Evolutionary conservation across 2,797 vertebrate genomes (phyloP).

Genomic region (Eospalax fontanierii): DNA sequence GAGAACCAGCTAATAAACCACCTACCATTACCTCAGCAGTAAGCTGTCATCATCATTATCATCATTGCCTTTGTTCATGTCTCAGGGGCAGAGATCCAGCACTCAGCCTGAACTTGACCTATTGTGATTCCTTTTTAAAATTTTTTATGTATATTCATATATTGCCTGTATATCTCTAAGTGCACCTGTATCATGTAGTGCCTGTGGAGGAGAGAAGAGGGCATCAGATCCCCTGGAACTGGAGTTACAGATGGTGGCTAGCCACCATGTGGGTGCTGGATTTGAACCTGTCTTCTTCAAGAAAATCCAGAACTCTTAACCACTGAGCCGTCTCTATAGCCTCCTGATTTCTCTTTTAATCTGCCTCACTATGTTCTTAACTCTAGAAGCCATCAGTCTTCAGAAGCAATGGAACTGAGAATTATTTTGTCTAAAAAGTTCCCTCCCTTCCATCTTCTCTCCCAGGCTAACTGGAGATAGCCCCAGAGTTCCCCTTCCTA

Average conservation of each 20-base stretch:
- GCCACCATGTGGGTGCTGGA: too few species aligned
- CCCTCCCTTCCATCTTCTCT: not conserved
- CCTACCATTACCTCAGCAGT: not conserved
- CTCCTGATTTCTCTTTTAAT: not conserved
- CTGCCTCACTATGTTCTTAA: not conserved
- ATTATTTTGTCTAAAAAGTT: not conserved
- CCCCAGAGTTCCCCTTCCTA: conserved; percentile 83
- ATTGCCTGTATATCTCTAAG: too few species aligned
- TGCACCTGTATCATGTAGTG: too few species aligned
- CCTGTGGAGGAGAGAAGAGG: too few species aligned
- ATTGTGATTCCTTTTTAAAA: not conserved
- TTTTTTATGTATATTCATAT: too few species aligned
- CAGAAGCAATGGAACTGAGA: not conserved
- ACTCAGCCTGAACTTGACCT: not conserved
- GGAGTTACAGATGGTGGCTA: too few species aligned
- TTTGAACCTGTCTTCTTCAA: too few species aligned
- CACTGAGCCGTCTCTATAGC: too few species aligned
- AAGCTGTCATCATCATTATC: not conserved
- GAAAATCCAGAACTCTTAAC: too few species aligned
- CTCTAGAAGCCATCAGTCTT: not conserved
- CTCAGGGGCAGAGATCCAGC: not conserved
- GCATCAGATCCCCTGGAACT: too few species aligned
- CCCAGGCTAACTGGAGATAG: not conserved
- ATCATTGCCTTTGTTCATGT: not conserved
- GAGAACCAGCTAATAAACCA: not conserved